A percentile compares a stretch with the other conserved stretches of the same genome.
Conservation (phyloP, 2,888 invertebrate species). For the Conistra vaccinii region DNA sequence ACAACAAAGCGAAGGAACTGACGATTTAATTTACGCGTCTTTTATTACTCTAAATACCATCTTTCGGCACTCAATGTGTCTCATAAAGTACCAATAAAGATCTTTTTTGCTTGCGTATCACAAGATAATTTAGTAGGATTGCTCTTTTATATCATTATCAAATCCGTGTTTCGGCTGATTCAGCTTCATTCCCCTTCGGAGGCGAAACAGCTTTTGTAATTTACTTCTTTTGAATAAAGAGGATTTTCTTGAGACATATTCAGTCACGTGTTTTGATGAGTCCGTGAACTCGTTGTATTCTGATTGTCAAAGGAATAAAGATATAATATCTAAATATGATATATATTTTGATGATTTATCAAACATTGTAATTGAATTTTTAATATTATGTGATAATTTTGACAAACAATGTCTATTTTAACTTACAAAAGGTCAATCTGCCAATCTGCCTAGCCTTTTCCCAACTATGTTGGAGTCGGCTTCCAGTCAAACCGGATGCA, state of each 20-base stretch:
- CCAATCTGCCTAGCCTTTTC: too few relatives aligned
- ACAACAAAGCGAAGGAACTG: not conserved
- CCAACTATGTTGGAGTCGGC: too few relatives aligned
- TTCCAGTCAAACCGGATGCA: too few relatives aligned
- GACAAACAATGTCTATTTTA: not conserved
- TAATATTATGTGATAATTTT: not conserved
- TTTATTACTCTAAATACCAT: constrained; percentile 21
- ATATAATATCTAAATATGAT: not conserved
- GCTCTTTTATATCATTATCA: constrained; percentile 70
- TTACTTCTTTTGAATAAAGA: constrained; percentile 59
- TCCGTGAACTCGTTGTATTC: constrained; percentile 24
- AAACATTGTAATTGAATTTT: not conserved
- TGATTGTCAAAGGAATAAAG: constrained; percentile 22
- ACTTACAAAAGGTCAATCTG: not conserved
- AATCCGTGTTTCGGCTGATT: constrained; percentile 66
- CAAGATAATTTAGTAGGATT: constrained; percentile 66
- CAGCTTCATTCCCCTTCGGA: constrained; percentile 59
- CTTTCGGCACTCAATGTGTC: constrained; percentile 42
- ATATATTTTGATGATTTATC: not conserved
- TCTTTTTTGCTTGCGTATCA: constrained; percentile 62
- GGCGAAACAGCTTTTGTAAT: constrained; percentile 63
- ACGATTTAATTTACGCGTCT: constrained; percentile 21
- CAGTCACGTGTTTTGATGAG: constrained; percentile 34
- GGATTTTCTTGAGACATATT: constrained; percentile 41
- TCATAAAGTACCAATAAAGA: constrained; percentile 54